Base-by-base conservation (phyloP, 2,113 vertebrate genomes). In the Nothocercus nigrocapillus region DNA sequence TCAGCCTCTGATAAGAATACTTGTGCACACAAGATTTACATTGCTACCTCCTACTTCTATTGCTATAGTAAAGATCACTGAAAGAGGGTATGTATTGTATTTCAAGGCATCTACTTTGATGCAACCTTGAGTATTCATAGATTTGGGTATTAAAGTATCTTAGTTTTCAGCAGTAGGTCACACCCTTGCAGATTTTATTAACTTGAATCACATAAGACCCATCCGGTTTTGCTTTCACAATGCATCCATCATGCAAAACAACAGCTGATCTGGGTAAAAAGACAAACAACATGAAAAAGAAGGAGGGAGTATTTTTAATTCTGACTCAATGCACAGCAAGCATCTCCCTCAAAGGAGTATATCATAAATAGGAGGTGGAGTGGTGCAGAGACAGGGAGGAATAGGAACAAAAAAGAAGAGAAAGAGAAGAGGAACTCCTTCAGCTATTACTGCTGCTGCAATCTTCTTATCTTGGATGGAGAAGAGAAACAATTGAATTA, bases 401-500 rank as follows among this genome's bases (percentile, higher is more conserved):
- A 56, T 21, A 59, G 69, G 36, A 77, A 11, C 0, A 21, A 49
- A 66, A 44, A 44, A 27, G 16, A 4, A 8, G 3, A 21, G 3
- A 16, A 8, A 59, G 3, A 61, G 2, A n/a, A 63, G 19, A 80
- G 13, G 47, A 89, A 86, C n/a, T 89, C 93, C 80, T 88, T 73
- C 72, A 92, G 81, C 45, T 86, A 13, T 89, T 75, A 61, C 36
- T 78, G 32, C 21, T 0, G 1, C 47, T 86, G 45, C 45, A 81
- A 66, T 58, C 83, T 30, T 82, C 64, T 92, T 92, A 89, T 89
- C 77, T 90, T 67, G 36, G 89, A 59, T 56, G 0, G 9, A 89
- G 28, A 64, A 40, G 47, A 88, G 49, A 95, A 95, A 85, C 88
- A 90, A 94, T 82, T 92, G 62, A 92, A 92, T 93, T 89, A 74